Evolutionary conservation across 2,888 invertebrate species (phyloP), one percentile per base, ranked within the genome.

Genomic region (Capitulum mitella): DNA sequence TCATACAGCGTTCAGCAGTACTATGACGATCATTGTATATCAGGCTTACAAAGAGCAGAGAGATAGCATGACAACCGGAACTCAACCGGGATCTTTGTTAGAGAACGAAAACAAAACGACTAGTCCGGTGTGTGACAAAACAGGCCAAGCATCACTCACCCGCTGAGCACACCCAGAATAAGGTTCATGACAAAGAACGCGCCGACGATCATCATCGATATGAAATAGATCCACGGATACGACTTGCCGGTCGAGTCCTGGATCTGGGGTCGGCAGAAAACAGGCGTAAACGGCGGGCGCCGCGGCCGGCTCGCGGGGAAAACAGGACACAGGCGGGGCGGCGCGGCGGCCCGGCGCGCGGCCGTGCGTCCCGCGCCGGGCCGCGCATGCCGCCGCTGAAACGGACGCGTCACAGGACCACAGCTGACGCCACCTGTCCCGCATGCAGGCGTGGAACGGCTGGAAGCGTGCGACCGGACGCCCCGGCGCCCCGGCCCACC

Each of bases 141-240:
- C n/a, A n/a, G 26, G 54, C 26, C n/a, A 37, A 64, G 74, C 40
- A 19, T 46, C 78, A 89, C 91, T 89, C 87, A 95, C 95, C 98
- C 99, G 84, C 97, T 98, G 85, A 99, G 90, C 85, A 99, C 99
- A 93, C 99, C 99, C 87, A 99, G 95, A 92, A 99, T 99, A 78
- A 99, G 91, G 88, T 99, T 99, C 93, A 99, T 97, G 82, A 99
- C 99, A 87, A 99, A 99, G 88, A 99, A 99, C 81, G 99, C 99
- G 80, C 99, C 99, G 83, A 99, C 89, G 83, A 99, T 99, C 82
- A 99, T 98, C 92, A 99, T 94, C 40, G 98, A 98, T 83, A 99
- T 94, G 86, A 99, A 99, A 84, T 89, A 89, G 64, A 89, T 87
- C 89, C 89, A 90, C 14, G 89, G 88, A 87, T 87, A 89, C 70